Percentiles rank a stretch among this genome's conserved stretches.
These are phyloP conservation scores for Aricia artaxerxes DNA, from an alignment of 2,888 invertebrate species.

Conservation along the genomic window DNA sequence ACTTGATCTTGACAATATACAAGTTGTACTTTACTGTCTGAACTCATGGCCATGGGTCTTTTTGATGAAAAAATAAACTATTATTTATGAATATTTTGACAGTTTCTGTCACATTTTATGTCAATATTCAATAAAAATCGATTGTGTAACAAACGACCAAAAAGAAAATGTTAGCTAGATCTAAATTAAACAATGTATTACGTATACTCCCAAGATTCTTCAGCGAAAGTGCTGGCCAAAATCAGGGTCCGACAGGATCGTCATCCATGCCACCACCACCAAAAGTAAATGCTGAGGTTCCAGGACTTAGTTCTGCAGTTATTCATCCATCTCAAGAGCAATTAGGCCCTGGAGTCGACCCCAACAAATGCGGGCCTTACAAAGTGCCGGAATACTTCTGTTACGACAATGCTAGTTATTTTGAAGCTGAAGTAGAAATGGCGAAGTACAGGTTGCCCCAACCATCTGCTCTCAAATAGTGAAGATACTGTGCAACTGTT, in stretches of 20 bases:
- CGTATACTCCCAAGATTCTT: constrained; percentile 50
- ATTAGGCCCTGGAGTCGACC: constrained; percentile 86
- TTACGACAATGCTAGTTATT: constrained; percentile 87
- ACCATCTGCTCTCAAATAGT: constrained; percentile 82
- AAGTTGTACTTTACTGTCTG: too few species aligned
- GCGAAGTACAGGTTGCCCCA: constrained; percentile 88
- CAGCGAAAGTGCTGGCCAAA: constrained; percentile 51
- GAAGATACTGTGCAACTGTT: neutral
- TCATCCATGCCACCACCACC: constrained; percentile 45
- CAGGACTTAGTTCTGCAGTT: constrained; percentile 83
- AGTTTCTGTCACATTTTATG: too few species aligned
- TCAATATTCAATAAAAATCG: constrained; percentile 14
- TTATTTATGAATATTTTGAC: too few species aligned
- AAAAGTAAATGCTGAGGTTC: constrained; percentile 70
- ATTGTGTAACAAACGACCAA: constrained; percentile 56
- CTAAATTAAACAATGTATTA: constrained; percentile 38
- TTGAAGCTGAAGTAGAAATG: constrained; percentile 93
- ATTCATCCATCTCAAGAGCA: constrained; percentile 76
- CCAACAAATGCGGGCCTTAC: constrained; percentile 84
- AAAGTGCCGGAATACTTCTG: constrained; percentile 94
- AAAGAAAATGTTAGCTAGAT: constrained; percentile 47
- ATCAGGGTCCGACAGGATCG: constrained; percentile 44
- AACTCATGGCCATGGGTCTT: too few species aligned
- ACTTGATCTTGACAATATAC: too few species aligned
- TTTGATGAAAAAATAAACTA: too few species aligned